Conservation (phyloP, 35 echinoderm and acorn worm genomes). For the Apostichopus parvimensis region DNA sequence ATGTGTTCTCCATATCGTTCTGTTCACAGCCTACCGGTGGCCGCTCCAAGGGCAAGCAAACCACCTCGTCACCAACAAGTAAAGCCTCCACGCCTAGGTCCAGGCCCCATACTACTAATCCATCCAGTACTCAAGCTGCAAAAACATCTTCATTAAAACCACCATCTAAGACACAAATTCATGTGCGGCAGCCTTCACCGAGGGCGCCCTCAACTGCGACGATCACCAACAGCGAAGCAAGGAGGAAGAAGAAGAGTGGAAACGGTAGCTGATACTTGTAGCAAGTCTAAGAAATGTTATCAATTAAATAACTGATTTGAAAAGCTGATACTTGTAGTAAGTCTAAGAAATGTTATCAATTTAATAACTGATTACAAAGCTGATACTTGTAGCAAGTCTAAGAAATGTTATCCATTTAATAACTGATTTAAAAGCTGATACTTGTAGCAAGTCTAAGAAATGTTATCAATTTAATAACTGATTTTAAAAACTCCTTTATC, state of each 20-base stretch:
- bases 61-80: not conserved
- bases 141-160: slow-evolving; percentile 17
- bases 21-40: not conserved
- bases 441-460: slow-evolving; percentile 1
- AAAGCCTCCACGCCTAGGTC: not conserved
- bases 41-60: slow-evolving; percentile 22
- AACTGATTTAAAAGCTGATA: not conserved
- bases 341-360: not conserved
- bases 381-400: slow-evolving; percentile 19
- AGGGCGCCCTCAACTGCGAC: not conserved
- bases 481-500: too few species aligned
- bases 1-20: too few species aligned
- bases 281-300: not conserved
- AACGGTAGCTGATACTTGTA: slow-evolving; percentile 20
- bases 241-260: slow-evolving; percentile 19
- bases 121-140: not conserved
- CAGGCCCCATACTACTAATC: slow-evolving; percentile 17
- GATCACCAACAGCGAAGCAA: not conserved
- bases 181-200: not conserved
- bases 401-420: too few species aligned
- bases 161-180: slow-evolving; percentile 7
- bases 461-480: too few species aligned
- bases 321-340: slow-evolving; percentile 3
- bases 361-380: not conserved
- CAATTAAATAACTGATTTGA: too few species aligned